Evolutionary conservation across 53 echinoderm and acorn worm genomes (phyloP).

Genomic region (Mesocentrotus franciscanus): DNA sequence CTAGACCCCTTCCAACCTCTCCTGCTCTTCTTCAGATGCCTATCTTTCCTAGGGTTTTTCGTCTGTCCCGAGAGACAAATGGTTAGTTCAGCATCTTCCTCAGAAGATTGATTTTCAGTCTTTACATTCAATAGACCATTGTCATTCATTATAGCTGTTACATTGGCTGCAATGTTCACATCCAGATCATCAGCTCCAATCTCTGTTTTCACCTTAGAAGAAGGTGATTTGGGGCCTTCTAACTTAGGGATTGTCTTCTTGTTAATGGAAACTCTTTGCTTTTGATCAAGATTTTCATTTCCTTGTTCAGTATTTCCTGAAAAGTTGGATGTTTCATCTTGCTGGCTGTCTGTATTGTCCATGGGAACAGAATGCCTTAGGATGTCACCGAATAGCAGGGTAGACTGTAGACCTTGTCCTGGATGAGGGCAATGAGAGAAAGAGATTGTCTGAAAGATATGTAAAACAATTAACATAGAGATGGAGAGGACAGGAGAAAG

Average conservation of each 20-base stretch:
- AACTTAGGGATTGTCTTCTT: background rate
- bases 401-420: constrained; percentile 43
- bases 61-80: background rate
- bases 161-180: background rate
- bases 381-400: constrained; percentile 42
- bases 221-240: background rate
- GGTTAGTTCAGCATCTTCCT: background rate
- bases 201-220: background rate
- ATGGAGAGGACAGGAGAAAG: background rate
- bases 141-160: background rate
- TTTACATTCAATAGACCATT: background rate
- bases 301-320: background rate
- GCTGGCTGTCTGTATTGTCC: background rate
- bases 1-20: background rate
- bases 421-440: background rate
- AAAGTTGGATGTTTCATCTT: background rate
- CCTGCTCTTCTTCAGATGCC: background rate
- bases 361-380: background rate
- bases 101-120: background rate
- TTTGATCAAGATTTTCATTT: background rate
- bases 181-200: background rate
- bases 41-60: too few relatives aligned
- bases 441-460: background rate
- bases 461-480: background rate
- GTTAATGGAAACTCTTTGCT: background rate